A percentile compares a stretch with the other conserved stretches of the same genome.
phyloP scores from a whole-genome alignment of 2,888 invertebrate species.

The Pteria penguin region DNA sequence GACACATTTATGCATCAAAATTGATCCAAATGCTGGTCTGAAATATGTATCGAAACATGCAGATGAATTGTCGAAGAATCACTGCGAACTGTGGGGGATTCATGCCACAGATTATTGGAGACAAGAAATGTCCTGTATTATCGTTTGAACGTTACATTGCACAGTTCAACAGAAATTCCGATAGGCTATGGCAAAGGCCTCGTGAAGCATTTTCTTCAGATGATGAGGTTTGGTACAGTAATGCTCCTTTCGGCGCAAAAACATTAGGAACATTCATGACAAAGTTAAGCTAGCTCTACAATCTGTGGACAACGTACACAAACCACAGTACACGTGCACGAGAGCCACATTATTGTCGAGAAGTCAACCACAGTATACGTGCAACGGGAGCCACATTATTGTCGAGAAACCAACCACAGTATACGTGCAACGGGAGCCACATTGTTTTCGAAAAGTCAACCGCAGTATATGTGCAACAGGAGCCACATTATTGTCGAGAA shows the following conservation, averaged over 20 bases:
- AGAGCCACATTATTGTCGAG: too few species aligned
- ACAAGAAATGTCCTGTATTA: conserved; percentile 10
- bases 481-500: too few species aligned
- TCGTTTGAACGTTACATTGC: conserved; percentile 18
- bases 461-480: too few species aligned
- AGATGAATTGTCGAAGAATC: conserved; percentile 21
- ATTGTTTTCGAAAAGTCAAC: too few species aligned
- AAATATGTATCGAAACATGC: conserved; percentile 13
- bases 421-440: too few species aligned
- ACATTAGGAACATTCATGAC: background rate
- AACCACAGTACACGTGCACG: too few species aligned
- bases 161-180: conserved; percentile 13
- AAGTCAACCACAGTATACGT: too few species aligned
- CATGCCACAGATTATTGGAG: background rate
- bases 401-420: too few species aligned
- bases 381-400: too few species aligned
- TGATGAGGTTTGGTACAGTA: conserved; percentile 12
- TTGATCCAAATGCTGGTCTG: conserved; percentile 29
- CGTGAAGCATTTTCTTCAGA: background rate
- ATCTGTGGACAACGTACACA: too few species aligned
- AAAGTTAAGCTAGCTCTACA: too few species aligned
- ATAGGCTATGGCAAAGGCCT: conserved; percentile 23
- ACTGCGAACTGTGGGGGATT: conserved; percentile 8
- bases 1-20: conserved; percentile 21
- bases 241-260: conserved; percentile 7